These are phyloP conservation scores for Anguilla japonica DNA, from an alignment of 2,113 vertebrate genomes.

Conservation along the genomic window DNA sequence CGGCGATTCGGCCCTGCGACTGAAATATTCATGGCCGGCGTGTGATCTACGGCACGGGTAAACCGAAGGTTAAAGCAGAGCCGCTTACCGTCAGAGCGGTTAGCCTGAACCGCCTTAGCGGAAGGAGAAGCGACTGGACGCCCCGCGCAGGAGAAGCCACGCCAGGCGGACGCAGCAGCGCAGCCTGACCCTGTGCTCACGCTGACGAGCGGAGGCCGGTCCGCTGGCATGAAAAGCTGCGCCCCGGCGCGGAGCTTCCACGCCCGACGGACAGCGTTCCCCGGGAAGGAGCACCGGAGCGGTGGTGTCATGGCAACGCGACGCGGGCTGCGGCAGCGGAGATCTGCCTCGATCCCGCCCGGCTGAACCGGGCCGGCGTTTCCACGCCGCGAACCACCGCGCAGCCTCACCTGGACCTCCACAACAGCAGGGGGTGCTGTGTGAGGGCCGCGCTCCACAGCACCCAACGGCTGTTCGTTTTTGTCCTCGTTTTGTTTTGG, in stretches of 20 bases:
- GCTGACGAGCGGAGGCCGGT: neutral
- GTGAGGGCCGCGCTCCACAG: neutral
- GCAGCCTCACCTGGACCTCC: neutral
- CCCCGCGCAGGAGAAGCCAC: too few relatives aligned
- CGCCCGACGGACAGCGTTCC: slow-evolving; percentile 19
- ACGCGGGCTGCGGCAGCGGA: neutral
- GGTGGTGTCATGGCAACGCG: neutral
- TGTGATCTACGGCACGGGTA: neutral
- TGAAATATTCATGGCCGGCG: neutral
- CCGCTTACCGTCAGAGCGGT: neutral
- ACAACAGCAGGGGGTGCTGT: neutral
- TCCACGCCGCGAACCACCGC: too few relatives aligned
- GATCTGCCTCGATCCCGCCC: too few relatives aligned
- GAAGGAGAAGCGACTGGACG: neutral
- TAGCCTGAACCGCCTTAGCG: neutral
- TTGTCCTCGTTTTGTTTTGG: neutral
- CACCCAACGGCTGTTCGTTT: neutral
- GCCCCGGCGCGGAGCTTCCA: slow-evolving; percentile 50
- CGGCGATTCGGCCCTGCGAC: slow-evolving; percentile 28
- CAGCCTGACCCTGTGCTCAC: too few relatives aligned
- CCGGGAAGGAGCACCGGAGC: slow-evolving; percentile 29
- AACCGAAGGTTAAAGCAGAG: neutral
- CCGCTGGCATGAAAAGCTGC: slow-evolving; percentile 65
- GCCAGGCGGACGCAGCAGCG: too few relatives aligned
- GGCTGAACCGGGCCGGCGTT: too few relatives aligned